Conservation (phyloP, 1,140 invertebrate genomes). For the Steinernema khuongi region DNA sequence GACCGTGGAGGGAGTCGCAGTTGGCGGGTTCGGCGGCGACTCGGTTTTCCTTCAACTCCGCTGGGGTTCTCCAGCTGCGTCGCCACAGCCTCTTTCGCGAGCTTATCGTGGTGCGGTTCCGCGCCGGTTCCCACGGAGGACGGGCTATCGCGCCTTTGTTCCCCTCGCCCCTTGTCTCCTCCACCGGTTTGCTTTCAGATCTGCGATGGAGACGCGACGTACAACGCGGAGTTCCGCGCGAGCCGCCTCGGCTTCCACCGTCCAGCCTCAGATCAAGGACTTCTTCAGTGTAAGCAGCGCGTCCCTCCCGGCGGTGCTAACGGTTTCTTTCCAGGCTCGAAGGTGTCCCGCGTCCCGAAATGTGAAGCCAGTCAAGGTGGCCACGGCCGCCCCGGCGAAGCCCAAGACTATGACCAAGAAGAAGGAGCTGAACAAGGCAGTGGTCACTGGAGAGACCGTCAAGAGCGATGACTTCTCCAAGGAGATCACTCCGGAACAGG, state of each 20-base stretch:
- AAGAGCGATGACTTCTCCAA: background rate
- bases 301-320: background rate
- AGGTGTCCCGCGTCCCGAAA: too few species aligned
- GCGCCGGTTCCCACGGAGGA: too few species aligned
- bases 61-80: too few species aligned
- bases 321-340: background rate
- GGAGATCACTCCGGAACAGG: background rate
- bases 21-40: too few species aligned
- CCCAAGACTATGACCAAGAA: background rate
- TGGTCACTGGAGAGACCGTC: background rate
- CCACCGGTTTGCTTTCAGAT: background rate
- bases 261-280: background rate
- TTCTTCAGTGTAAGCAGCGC: background rate
- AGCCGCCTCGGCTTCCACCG: background rate
- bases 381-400: too few species aligned
- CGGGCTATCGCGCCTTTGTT: too few species aligned
- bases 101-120: too few species aligned
- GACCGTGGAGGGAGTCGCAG: too few species aligned
- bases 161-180: too few species aligned
- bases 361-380: too few species aligned
- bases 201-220: background rate
- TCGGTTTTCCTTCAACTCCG: too few species aligned
- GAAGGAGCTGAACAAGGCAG: background rate
- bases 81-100: too few species aligned
- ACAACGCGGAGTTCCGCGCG: background rate